Evolutionary conservation across 1,140 invertebrate genomes (phyloP), one percentile per base, ranked within the genome.

Genomic region (Drosophila simulans): DNA sequence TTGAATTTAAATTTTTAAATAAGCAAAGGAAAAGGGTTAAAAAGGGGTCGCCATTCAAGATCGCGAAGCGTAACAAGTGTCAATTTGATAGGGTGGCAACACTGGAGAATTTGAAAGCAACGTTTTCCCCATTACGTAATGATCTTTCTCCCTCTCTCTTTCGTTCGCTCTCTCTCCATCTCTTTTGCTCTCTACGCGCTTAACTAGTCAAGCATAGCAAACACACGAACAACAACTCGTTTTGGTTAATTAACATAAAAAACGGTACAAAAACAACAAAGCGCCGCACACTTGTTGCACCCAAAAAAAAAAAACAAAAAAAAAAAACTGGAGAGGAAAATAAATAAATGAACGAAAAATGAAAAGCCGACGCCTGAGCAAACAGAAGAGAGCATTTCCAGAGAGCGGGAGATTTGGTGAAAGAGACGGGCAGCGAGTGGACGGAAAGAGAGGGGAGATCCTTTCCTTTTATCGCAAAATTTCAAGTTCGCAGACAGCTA

Each of bases 191-290:
- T 71, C 58, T 75, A 81, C 60, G 82, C 82, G 83, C 82, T 82
- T 72, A 86, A 88, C 83, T 86, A 86, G 78, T 88, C 75, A 86
- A 76, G 69, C 83, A 68, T 79, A 68, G 74, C 80, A 45, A 69
- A 69, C 53, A 68, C 37, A 64, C 46, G 40, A 75, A 64, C 40
- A 63, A 62, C 75, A 85, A 80, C 73, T 70, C 65, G 73, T 86
- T 85, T 84, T 70, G 69, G 60, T 82, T 78, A 85, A 82, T 86
- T 86, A 82, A 82, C 82, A 88, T 86, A 74, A 86, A 85, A 83
- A 81, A 85, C 83, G 56, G 59, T 70, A 69, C 71, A 70, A 25
- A 63, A 53, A 81, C 58, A 68, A 65, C 39, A 66, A 63, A 80
- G 46, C 20, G 49, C 52, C 59, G 64, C 59, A 86, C 64, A 85